phyloP scores from a whole-genome alignment of 2,797 vertebrate genomes.

The Chelidonichthys spinosus region DNA sequence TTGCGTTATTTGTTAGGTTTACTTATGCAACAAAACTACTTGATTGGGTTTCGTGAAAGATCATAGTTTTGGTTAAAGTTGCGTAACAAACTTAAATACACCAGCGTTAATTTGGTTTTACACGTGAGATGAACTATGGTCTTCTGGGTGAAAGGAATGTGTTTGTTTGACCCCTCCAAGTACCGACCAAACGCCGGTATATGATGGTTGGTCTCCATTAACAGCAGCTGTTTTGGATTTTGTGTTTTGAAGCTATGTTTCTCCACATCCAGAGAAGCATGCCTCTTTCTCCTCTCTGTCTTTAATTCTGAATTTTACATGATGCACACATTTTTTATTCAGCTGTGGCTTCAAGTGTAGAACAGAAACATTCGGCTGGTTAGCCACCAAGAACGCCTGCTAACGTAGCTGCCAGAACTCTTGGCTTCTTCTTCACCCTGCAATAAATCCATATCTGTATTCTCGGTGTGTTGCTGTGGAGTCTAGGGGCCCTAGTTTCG shows the following conservation, averaged over 20 bases:
- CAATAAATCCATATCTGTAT: conserved; percentile 28
- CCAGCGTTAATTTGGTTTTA: no score
- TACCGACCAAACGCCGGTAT: no score
- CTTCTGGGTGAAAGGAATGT: no score
- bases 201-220: background rate
- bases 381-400: background rate
- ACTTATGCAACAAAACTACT: no score
- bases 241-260: background rate
- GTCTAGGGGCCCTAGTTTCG: no score
- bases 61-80: no score
- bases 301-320: background rate
- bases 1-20: no score
- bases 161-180: no score
- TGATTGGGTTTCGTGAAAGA: no score
- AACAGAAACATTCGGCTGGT: background rate
- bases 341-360: background rate
- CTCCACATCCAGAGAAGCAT: background rate
- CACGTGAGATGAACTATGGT: no score
- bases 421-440: conserved; percentile 8
- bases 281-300: background rate
- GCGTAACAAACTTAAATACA: no score
- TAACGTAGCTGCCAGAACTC: background rate
- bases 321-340: background rate
- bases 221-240: background rate
- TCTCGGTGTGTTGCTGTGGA: background rate